Conservation (phyloP, 2,888 invertebrate species). For the Agrochola lota region DNA sequence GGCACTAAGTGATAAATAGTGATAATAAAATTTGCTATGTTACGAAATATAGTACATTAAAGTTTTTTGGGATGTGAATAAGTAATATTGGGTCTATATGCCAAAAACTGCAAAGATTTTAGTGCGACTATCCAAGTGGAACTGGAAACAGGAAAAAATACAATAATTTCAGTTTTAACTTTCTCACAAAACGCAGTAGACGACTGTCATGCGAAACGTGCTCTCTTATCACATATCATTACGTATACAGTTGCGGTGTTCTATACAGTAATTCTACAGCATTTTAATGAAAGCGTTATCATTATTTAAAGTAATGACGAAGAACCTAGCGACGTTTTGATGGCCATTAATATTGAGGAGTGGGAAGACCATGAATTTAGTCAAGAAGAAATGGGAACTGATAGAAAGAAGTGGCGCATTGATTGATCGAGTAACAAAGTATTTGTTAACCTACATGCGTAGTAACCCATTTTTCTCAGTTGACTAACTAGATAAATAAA, state of each 20-base stretch:
- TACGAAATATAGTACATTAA: slow-evolving; percentile 58
- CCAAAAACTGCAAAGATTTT: not conserved
- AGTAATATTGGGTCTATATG: not conserved
- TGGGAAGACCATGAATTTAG: not conserved
- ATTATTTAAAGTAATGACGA: not conserved
- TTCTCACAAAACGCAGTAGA: not conserved
- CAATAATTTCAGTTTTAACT: slow-evolving; percentile 10
- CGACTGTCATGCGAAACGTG: not conserved
- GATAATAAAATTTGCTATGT: slow-evolving; percentile 70
- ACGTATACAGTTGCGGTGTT: not conserved
- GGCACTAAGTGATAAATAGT: slow-evolving; percentile 70
- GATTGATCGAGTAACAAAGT: slow-evolving; percentile 12
- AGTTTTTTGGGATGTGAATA: slow-evolving; percentile 3
- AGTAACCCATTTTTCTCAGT: slow-evolving; percentile 33
- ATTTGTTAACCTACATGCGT: slow-evolving; percentile 15
- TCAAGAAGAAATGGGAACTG: not conserved
- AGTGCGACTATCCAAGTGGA: not conserved
- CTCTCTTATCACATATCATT: slow-evolving; percentile 6
- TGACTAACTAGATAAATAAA: slow-evolving; percentile 30
- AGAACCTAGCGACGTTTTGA: not conserved
- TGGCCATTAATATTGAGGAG: not conserved
- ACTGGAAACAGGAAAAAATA: not conserved
- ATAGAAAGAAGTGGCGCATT: not conserved
- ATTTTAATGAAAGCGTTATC: slow-evolving; percentile 12
- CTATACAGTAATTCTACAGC: not conserved